phyloP scores from a whole-genome alignment of 2,113 vertebrate genomes.

The Butorides virescens region DNA sequence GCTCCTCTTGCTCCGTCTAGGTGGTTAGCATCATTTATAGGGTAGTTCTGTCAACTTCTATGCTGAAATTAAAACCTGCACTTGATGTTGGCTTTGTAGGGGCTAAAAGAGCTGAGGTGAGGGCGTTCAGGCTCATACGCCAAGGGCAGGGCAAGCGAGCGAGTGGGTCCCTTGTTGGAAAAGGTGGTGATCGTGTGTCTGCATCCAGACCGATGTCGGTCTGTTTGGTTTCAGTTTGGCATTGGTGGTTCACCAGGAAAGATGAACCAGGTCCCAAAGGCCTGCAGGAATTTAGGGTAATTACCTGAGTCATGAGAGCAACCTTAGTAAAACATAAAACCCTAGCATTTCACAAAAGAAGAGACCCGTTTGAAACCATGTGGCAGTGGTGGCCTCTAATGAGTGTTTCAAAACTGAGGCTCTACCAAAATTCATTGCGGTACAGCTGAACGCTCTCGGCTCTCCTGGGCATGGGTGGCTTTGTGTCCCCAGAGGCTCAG shows the following conservation, averaged over 20 bases:
- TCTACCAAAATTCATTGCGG: background rate
- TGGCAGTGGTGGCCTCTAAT: background rate
- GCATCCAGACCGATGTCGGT: accelerated
- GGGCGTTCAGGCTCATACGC: background rate
- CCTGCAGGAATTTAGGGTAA: background rate
- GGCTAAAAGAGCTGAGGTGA: background rate
- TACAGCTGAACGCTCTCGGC: background rate
- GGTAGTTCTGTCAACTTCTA: background rate
- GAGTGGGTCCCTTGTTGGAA: background rate
- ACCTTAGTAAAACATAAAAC: background rate
- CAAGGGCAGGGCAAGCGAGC: background rate
- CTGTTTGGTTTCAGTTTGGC: background rate
- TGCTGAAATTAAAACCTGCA: background rate
- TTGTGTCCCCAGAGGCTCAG: background rate
- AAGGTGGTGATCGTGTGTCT: background rate
- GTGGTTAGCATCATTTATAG: background rate
- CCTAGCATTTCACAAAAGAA: background rate
- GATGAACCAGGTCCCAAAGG: background rate
- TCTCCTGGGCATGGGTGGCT: background rate
- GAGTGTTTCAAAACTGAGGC: background rate
- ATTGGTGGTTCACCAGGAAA: background rate
- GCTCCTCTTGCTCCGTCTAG: background rate
- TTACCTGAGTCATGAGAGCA: background rate
- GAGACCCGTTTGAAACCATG: background rate
- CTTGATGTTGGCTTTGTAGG: background rate